Conservation (phyloP, 2,113 vertebrate genomes). For the Athene noctua region DNA sequence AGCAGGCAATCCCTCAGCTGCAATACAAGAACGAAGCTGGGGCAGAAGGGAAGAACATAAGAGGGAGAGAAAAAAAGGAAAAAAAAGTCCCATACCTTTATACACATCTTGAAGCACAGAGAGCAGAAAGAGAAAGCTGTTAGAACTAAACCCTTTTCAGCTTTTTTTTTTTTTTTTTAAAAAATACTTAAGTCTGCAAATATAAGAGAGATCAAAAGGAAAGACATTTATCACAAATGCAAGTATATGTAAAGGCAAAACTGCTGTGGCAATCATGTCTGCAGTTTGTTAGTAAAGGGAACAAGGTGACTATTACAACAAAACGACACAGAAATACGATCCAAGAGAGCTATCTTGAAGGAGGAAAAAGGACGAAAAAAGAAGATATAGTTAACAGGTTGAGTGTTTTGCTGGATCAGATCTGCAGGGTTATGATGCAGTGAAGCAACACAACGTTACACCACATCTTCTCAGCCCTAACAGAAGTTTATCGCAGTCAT, state of each 20-base stretch:
- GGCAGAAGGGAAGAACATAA: not conserved
- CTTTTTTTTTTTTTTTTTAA: not conserved
- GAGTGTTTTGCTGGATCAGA: not conserved
- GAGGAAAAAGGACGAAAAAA: not conserved
- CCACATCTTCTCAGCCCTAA: not conserved
- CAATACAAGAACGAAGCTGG: not conserved
- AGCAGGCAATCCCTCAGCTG: not conserved
- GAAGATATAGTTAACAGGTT: not conserved
- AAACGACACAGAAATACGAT: not conserved
- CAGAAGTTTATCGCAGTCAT: not conserved
- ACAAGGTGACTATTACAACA: not conserved
- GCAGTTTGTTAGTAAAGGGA: not conserved
- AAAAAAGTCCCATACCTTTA: not conserved
- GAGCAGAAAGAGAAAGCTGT: not conserved
- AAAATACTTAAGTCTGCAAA: not conserved
- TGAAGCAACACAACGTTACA: not conserved
- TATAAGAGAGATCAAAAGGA: not conserved
- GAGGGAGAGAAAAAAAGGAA: too few species aligned
- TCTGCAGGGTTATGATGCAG: not conserved
- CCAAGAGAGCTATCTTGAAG: not conserved
- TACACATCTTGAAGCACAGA: not conserved
- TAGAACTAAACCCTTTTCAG: not conserved
- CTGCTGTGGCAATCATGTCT: rapidly evolving
- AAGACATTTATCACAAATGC: not conserved
- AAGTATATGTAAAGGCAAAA: not conserved